Conservation (phyloP, 2,888 invertebrate genomes). For the Timema cristinae region DNA sequence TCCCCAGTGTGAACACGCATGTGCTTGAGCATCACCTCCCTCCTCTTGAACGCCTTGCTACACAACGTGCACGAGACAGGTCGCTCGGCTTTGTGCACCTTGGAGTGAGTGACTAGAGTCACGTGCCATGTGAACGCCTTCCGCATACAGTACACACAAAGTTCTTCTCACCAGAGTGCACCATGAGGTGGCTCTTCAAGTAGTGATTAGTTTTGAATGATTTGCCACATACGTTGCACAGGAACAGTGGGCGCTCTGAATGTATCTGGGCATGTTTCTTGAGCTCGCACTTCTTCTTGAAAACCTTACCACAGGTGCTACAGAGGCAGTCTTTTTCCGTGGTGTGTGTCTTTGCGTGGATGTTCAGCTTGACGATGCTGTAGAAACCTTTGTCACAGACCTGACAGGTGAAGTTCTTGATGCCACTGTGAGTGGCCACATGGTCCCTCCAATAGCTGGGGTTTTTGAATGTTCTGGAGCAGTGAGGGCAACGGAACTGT, state of each 20-base stretch:
- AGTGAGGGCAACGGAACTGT: no score
- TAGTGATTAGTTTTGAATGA: conserved; percentile 18
- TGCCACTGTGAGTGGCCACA: no score
- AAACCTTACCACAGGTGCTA: conserved; percentile 17
- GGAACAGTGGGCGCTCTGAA: conserved; percentile 19
- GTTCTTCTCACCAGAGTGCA: conserved; percentile 18
- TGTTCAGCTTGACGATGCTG: conserved; percentile 9
- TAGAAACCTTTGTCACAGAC: conserved; percentile 18
- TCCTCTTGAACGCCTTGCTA: conserved; percentile 11
- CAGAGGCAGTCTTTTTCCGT: conserved; percentile 14
- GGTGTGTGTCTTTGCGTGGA: conserved; percentile 18
- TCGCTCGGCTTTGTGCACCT: conserved; percentile 14
- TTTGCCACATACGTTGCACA: conserved; percentile 20
- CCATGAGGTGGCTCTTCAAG: conserved; percentile 14
- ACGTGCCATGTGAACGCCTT: conserved; percentile 18
- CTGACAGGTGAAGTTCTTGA: background rate
- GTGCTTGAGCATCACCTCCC: conserved; percentile 11
- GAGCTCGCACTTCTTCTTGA: conserved; percentile 19
- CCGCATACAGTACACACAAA: conserved; percentile 9
- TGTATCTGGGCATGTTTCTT: conserved; percentile 16
- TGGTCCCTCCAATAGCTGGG: no score
- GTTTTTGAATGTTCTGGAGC: no score
- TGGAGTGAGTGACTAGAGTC: conserved; percentile 15
- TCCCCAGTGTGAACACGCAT: conserved; percentile 18
- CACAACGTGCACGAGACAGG: conserved; percentile 16